Evolutionary conservation across 2,797 vertebrate genomes (phyloP).

Genomic region (Pogoniulus pusillus): DNA sequence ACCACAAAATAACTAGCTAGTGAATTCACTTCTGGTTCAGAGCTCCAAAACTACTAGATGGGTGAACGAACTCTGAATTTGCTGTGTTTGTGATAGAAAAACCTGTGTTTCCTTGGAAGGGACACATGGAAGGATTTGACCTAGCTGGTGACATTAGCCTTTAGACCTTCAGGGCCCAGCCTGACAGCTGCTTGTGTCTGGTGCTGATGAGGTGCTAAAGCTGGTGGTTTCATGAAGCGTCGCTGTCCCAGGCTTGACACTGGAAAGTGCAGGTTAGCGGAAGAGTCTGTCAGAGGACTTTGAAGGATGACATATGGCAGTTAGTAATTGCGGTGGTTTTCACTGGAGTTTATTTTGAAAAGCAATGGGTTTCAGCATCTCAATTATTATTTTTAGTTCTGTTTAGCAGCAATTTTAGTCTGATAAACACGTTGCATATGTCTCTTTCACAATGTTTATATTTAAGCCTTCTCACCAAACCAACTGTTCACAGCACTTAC

Average conservation of each 20-base stretch:
- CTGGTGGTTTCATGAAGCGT: background rate
- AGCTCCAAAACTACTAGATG: background rate
- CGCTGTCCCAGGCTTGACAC: background rate
- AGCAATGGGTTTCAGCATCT: background rate
- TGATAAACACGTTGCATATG: conserved; percentile 14
- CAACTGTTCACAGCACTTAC: conserved; percentile 38
- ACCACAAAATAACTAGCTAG: background rate
- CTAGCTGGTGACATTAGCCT: background rate
- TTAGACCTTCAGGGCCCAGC: background rate
- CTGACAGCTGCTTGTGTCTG: background rate
- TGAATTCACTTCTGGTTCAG: conserved; percentile 4
- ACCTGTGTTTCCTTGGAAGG: background rate
- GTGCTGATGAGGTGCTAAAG: background rate
- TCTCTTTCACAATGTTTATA: conserved; percentile 40
- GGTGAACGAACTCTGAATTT: conserved; percentile 37
- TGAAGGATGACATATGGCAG: background rate
- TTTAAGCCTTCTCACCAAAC: conserved; percentile 53
- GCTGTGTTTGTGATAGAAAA: background rate
- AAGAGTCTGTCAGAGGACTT: background rate
- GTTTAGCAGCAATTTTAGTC: conserved; percentile 26
- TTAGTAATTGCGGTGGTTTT: background rate
- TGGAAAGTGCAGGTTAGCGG: background rate
- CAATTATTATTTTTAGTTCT: conserved; percentile 26
- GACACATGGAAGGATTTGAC: background rate
- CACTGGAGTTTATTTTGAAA: conserved; percentile 4